Evolutionary conservation across 2,888 invertebrate species (phyloP).

Genomic region (Priocnemis perturbator): DNA sequence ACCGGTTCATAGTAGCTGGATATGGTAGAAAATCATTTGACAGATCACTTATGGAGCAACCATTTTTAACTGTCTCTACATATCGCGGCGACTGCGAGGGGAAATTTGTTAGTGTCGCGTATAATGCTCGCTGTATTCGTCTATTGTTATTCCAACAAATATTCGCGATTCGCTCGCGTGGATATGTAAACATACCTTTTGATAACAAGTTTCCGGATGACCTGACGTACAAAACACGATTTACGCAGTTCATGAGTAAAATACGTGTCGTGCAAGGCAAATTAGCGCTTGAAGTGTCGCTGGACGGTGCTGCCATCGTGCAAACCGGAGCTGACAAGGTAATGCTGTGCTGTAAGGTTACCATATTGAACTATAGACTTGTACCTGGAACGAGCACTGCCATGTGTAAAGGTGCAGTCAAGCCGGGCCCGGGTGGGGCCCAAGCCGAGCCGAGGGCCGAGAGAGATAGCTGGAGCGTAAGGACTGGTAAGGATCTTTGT

Average conservation of each 20-base stretch:
- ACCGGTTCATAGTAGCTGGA: conserved; percentile 52
- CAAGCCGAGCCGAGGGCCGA: too few relatives aligned
- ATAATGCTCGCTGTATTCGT: conserved; percentile 24
- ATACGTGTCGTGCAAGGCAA: conserved; percentile 66
- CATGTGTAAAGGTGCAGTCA: too few relatives aligned
- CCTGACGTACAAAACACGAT: conserved; percentile 57
- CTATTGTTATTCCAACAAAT: conserved; percentile 30
- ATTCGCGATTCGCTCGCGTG: conserved; percentile 9
- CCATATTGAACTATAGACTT: too few relatives aligned
- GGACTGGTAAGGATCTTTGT: too few relatives aligned
- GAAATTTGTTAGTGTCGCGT: conserved; percentile 33
- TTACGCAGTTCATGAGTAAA: conserved; percentile 66
- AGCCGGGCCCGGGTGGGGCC: too few relatives aligned
- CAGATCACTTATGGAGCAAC: conserved; percentile 62
- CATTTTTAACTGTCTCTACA: conserved; percentile 60
- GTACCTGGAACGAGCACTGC: too few relatives aligned
- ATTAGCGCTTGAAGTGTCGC: conserved; percentile 53
- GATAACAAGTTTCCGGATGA: conserved; percentile 37
- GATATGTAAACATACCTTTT: conserved; percentile 55
- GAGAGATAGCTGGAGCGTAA: too few relatives aligned
- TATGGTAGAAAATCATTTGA: conserved; percentile 57
- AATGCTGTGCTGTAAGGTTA: too few relatives aligned
- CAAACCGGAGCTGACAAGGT: conserved; percentile 19
- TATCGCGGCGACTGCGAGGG: conserved; percentile 38
- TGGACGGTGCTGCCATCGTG: conserved; percentile 65